phyloP scores from a whole-genome alignment of 2,888 invertebrate genomes.

The Dorcus hopei region DNA sequence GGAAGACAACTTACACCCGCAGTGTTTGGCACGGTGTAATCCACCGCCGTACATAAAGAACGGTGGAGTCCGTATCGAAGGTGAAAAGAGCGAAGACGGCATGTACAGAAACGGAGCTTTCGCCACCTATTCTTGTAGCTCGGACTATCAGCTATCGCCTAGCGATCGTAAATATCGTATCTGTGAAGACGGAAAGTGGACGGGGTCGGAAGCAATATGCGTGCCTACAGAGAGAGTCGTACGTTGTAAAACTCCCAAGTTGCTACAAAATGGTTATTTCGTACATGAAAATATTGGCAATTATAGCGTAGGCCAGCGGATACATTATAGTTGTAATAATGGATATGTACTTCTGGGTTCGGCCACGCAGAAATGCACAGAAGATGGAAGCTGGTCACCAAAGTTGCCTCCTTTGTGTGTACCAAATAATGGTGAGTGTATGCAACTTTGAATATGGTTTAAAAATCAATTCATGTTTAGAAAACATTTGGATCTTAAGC shows the following conservation, averaged over 20 bases:
- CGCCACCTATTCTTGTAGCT: constrained; percentile 41
- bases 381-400: constrained; percentile 46
- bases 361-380: constrained; percentile 40
- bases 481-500: no score
- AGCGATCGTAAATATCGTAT: constrained; percentile 40
- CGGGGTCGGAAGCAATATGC: constrained; percentile 42
- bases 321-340: constrained; percentile 44
- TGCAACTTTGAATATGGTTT: background rate
- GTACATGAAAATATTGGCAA: constrained; percentile 41
- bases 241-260: constrained; percentile 38
- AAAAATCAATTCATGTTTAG: background rate
- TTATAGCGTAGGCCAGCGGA: constrained; percentile 36
- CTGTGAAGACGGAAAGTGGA: constrained; percentile 48
- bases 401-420: constrained; percentile 39
- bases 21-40: constrained; percentile 38
- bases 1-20: constrained; percentile 32
- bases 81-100: constrained; percentile 31
- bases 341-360: constrained; percentile 42
- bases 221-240: constrained; percentile 27
- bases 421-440: constrained; percentile 18
- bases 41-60: constrained; percentile 41
- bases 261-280: constrained; percentile 42
- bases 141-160: constrained; percentile 39
- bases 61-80: constrained; percentile 38
- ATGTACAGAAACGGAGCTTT: constrained; percentile 40